Evolutionary conservation across 2,797 vertebrate genomes (phyloP).

Genomic region (Galagoides demidoff): DNA sequence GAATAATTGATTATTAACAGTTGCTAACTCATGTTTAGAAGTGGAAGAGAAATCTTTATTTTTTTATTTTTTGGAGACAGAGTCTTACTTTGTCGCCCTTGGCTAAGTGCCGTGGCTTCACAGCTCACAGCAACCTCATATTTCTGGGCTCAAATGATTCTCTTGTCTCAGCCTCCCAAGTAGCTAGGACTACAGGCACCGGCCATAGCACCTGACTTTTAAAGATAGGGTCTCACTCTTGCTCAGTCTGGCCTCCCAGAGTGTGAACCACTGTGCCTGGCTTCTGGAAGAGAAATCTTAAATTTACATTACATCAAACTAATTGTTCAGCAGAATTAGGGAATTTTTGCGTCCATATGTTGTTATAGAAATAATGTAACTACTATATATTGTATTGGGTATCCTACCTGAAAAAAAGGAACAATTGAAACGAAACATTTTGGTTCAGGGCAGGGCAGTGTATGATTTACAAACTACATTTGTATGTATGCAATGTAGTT

Average conservation of each 20-base stretch:
- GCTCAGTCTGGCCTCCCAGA: no score
- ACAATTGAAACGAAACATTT: not conserved
- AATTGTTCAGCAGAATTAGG: constrained; percentile 20
- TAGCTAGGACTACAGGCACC: no score
- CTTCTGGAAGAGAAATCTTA: not conserved
- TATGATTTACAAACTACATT: not conserved
- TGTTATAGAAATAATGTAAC: not conserved
- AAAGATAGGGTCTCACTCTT: no score
- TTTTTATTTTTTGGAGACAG: no score
- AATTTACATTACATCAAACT: constrained; percentile 25
- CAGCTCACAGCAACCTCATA: no score
- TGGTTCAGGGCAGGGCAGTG: not conserved
- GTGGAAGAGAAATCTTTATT: not conserved
- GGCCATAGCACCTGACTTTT: no score
- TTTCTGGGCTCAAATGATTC: no score
- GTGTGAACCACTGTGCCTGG: no score
- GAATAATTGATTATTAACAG: not conserved
- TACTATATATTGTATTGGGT: not conserved
- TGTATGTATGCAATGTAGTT: not conserved
- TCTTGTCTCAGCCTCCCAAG: no score
- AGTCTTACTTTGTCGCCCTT: no score
- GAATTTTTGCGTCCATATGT: constrained; percentile 1
- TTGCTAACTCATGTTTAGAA: constrained; percentile 45
- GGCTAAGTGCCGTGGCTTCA: no score
- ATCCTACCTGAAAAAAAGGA: not conserved